Evolutionary conservation across 2,113 vertebrate genomes (phyloP).

Genomic region (Platysteira castanea): DNA sequence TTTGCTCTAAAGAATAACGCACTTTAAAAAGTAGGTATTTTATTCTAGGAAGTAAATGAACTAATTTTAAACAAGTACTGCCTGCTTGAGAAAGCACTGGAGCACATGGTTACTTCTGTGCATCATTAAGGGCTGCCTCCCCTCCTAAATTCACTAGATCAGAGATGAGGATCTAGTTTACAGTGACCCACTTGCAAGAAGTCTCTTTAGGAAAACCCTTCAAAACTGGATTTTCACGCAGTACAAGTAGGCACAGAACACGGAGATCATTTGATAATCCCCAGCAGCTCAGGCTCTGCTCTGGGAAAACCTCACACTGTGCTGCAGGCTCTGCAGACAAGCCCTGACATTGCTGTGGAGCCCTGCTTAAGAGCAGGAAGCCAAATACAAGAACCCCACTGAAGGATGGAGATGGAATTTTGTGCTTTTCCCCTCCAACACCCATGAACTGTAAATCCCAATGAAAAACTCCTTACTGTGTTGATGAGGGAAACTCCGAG

Average conservation of each 20-base stretch:
- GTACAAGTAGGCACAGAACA: background rate
- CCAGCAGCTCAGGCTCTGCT: background rate
- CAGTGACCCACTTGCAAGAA: background rate
- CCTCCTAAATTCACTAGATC: background rate
- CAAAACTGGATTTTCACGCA: background rate
- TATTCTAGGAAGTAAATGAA: slow-evolving; percentile 2
- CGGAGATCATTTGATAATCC: background rate
- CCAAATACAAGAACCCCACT: background rate
- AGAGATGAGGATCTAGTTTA: background rate
- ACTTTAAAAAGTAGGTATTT: background rate
- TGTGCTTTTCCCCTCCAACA: background rate
- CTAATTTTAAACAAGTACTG: background rate
- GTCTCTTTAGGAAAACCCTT: background rate
- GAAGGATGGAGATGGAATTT: background rate
- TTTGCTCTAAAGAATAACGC: background rate
- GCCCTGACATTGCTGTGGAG: background rate
- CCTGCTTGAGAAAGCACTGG: background rate
- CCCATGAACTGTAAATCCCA: background rate
- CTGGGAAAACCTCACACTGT: background rate
- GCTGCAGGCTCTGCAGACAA: background rate
- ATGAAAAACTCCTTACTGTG: background rate
- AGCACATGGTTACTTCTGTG: background rate
- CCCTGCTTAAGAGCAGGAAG: background rate
- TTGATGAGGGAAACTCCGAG: background rate
- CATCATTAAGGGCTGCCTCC: background rate